A percentile compares a stretch with the other conserved stretches of the same genome.
phyloP scores from a whole-genome alignment of 23 tunicate genomes.

The Trididemnum nubilum region DNA sequence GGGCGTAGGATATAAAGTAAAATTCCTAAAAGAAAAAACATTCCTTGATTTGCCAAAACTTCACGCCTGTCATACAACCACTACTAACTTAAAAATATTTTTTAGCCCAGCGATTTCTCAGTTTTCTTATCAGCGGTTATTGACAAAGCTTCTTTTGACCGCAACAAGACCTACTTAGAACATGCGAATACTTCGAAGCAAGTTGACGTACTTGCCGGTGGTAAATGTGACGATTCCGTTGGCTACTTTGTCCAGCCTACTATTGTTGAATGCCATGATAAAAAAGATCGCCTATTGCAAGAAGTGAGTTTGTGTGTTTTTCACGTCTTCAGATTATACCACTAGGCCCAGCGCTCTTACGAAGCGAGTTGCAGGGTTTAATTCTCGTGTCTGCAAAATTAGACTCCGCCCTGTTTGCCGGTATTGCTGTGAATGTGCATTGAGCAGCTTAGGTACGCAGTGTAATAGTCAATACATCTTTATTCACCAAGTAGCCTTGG shows the following conservation, averaged over 20 bases:
- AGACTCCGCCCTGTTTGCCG: background rate
- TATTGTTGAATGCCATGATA: conserved; percentile 65
- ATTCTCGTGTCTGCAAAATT: background rate
- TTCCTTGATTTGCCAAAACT: too few species aligned
- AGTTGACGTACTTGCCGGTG: conserved; percentile 93
- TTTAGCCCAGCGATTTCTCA: conserved; percentile 74
- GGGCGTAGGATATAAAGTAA: too few species aligned
- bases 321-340: background rate
- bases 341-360: background rate
- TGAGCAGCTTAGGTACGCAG: too few species aligned
- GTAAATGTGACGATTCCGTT: conserved; percentile 79
- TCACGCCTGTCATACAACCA: too few species aligned
- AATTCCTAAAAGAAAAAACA: too few species aligned
- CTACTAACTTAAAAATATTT: too few species aligned
- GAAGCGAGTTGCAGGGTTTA: background rate
- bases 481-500: too few species aligned
- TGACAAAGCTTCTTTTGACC: conserved; percentile 87
- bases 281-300: conserved; percentile 73
- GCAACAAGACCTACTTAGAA: conserved; percentile 79
- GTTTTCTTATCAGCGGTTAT: conserved; percentile 95
- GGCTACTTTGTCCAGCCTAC: conserved; percentile 98
- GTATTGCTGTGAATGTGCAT: too few species aligned
- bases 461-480: too few species aligned
- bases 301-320: conserved; percentile 83
- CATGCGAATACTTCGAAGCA: conserved; percentile 63